Evolutionary conservation across 2,113 vertebrate species (phyloP).

Genomic region (Tupaia tana): DNA sequence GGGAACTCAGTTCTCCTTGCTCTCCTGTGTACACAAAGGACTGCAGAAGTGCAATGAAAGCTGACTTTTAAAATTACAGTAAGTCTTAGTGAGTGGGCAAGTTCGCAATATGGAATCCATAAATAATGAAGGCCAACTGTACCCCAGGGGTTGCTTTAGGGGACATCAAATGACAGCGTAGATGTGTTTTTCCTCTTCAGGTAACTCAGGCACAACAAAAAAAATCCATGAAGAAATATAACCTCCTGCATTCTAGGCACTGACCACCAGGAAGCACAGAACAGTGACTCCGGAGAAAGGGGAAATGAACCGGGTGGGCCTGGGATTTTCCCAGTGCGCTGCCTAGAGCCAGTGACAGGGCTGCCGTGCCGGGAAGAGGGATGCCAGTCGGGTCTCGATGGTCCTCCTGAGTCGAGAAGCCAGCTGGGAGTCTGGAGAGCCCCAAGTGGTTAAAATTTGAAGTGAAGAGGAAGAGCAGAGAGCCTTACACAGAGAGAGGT

Average conservation of each 20-base stretch:
- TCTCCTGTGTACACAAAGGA: not conserved
- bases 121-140: not conserved
- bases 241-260: not conserved
- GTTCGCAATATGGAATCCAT: not conserved
- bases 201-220: not conserved
- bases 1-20: not conserved
- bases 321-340: not conserved
- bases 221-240: not conserved
- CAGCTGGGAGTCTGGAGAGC: not conserved
- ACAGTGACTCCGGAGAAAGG: not conserved
- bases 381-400: not conserved
- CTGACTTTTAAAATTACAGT: not conserved
- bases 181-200: conserved; percentile 9
- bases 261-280: not conserved
- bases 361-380: not conserved
- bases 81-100: not conserved
- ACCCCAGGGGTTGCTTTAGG: not conserved
- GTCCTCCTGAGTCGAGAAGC: not conserved
- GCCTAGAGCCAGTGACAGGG: not conserved
- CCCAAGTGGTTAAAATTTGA: not conserved
- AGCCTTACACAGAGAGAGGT: not conserved
- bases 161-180: not conserved
- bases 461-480: not conserved
- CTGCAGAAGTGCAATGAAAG: not conserved
- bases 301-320: not conserved